These are phyloP conservation scores for Pelmatolapia mariae DNA, from an alignment of 2,113 vertebrate species.

Conservation along the genomic window DNA sequence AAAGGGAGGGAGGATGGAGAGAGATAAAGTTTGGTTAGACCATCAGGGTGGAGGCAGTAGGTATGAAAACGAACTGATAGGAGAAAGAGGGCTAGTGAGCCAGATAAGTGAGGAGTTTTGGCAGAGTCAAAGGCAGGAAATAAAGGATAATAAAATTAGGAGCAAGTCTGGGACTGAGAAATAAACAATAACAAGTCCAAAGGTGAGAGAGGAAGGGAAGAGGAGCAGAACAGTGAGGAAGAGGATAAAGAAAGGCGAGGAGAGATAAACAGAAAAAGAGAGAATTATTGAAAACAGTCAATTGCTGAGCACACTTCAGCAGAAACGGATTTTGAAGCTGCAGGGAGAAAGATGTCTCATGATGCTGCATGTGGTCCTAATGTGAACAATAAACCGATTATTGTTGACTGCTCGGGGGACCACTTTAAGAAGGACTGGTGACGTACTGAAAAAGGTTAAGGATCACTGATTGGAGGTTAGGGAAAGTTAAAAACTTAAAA, in stretches of 20 bases:
- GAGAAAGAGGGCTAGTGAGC: not conserved
- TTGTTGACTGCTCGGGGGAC: not conserved
- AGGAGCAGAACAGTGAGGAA: not conserved
- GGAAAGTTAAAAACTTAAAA: not conserved
- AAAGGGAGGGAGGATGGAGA: slow-evolving; percentile 13
- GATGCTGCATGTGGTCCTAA: slow-evolving; percentile 40
- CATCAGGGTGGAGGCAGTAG: not conserved
- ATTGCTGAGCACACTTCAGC: not conserved
- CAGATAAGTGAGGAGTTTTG: not conserved
- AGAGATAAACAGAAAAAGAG: not conserved
- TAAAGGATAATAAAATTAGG: not conserved
- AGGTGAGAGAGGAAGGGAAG: not conserved
- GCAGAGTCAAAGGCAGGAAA: not conserved
- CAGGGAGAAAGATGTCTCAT: not conserved
- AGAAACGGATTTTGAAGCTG: not conserved
- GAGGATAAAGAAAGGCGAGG: not conserved
- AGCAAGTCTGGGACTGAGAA: not conserved
- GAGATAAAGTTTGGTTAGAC: slow-evolving; percentile 23
- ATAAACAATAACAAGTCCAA: not conserved
- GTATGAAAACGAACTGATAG: slow-evolving; percentile 6
- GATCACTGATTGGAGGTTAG: not conserved
- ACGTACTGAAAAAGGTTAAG: not conserved
- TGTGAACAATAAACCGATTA: slow-evolving; percentile 21
- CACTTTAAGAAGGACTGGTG: not conserved
- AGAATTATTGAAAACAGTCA: not conserved